Evolutionary conservation across 2,113 vertebrate species (phyloP), one percentile per base, ranked within the genome.

Genomic region (Engystomops pustulosus): DNA sequence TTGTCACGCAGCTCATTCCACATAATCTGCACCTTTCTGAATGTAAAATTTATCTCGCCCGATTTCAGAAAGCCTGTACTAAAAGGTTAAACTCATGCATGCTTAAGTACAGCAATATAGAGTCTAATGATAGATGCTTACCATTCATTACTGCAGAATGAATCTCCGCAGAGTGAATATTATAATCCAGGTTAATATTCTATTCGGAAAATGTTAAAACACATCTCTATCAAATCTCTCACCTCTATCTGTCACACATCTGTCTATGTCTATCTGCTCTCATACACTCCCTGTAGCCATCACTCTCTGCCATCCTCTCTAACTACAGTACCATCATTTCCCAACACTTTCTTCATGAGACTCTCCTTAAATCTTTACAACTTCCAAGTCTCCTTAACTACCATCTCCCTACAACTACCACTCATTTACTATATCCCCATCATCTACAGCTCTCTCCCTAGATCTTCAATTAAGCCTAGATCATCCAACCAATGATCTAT

Each of bases 11-110:
- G 9, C 27, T 51, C 27, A 38, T 77, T 77, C 38, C 49, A 55
- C 74, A 58, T 25, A 38, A 53, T 77, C 74, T 58, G 32, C 25
- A 44, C 36, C 17, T 45, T 67, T 27, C 77, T 45, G 38, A 27
- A 62, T 79, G 77, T 45, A 79, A 65, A n/a, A 79, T 53, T 65
- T 47, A 65, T 67, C n/a, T 65, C 10, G 14, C 36, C 58, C 11
- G 9, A 65, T 79, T 79, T 79, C 36, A 30, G 58, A 67, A 30
- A 79, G 58, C 23, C 62, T 20, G 77, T 27, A 47, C 44, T 30
- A 36, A 65, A 79, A 79, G 77, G 77, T 65, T 79, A 79, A 79
- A 79, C 58, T 79, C 77, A 44, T 67, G 58, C 41, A 79, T 79
- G 41, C 55, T 36, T 47, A 79, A 79, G 77, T 79, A 67, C 77